Evolutionary conservation across 2,888 invertebrate species (phyloP).

Genomic region (Carabus problematicus): DNA sequence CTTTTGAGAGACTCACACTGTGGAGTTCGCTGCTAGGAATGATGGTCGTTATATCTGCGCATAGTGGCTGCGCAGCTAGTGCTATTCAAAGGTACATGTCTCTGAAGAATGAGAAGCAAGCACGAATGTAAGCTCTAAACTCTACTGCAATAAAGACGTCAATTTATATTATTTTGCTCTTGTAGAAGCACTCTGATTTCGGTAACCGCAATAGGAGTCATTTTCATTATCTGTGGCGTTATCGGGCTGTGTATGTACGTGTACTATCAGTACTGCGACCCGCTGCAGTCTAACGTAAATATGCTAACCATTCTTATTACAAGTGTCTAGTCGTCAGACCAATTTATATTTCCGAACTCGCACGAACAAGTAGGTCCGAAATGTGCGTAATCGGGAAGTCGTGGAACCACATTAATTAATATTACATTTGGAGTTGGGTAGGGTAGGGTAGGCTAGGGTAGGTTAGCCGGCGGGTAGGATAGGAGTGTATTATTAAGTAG

Average conservation of each 20-base stretch:
- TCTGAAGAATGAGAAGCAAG: slow-evolving; percentile 6
- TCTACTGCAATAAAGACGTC: not conserved
- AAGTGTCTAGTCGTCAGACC: too few relatives aligned
- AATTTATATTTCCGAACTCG: too few relatives aligned
- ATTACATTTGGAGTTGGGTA: too few relatives aligned
- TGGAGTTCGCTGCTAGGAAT: slow-evolving; percentile 6
- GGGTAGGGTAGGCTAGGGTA: too few relatives aligned
- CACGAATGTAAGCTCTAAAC: slow-evolving; percentile 2
- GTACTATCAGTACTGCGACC: not conserved
- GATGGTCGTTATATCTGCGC: not conserved
- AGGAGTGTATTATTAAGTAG: too few relatives aligned
- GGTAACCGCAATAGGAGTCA: not conserved
- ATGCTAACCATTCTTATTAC: too few relatives aligned
- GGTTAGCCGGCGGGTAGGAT: too few relatives aligned
- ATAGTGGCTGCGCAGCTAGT: slow-evolving; percentile 12
- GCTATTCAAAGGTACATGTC: slow-evolving; percentile 7
- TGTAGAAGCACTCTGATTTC: slow-evolving; percentile 5
- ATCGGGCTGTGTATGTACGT: slow-evolving; percentile 2
- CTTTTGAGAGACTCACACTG: not conserved
- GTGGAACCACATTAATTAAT: too few relatives aligned
- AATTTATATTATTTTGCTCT: slow-evolving; percentile 5
- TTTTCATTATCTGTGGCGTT: not conserved
- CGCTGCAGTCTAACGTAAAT: not conserved
- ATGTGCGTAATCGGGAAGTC: too few relatives aligned
- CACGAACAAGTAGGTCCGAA: too few relatives aligned